phyloP scores from a whole-genome alignment of 2,113 vertebrate genomes.

The Falco punctatus region DNA sequence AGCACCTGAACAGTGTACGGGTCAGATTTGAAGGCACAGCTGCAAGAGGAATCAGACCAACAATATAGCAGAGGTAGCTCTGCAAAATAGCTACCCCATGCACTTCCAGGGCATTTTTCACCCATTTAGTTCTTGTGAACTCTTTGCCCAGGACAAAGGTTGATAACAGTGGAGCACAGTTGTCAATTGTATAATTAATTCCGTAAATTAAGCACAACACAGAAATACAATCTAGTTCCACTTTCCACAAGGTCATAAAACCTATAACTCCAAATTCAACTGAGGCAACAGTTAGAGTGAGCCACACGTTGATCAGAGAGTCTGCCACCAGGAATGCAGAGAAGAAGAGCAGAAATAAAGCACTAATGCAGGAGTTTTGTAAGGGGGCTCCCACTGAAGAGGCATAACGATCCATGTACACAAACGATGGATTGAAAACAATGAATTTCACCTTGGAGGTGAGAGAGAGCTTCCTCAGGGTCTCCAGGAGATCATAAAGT shows the following conservation, averaged over 20 bases:
- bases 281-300: constrained; percentile 92
- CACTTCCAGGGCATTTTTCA: constrained; percentile 93
- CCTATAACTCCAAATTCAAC: constrained; percentile 97
- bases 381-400: constrained; percentile 96
- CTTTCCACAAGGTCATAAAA: constrained; percentile 98
- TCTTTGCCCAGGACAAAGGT: constrained; percentile 95
- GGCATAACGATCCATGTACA: constrained; percentile 97
- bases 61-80: constrained; percentile 94
- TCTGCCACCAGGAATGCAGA: constrained; percentile 93
- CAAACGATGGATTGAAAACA: constrained; percentile 97
- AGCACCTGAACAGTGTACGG: constrained; percentile 97
- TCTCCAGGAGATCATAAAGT: constrained; percentile 96
- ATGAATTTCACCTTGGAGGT: constrained; percentile 98
- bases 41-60: constrained; percentile 93
- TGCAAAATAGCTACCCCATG: constrained; percentile 96
- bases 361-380: constrained; percentile 96
- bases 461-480: constrained; percentile 92
- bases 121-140: constrained; percentile 96
- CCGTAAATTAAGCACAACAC: constrained; percentile 96
- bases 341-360: constrained; percentile 96
- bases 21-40: constrained; percentile 97
- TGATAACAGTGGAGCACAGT: constrained; percentile 93
- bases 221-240: constrained; percentile 97
- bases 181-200: constrained; percentile 95
- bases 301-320: constrained; percentile 94